These are phyloP conservation scores for Cosmopolites sordidus DNA, from an alignment of 2,888 invertebrate genomes.

Conservation along the genomic window DNA sequence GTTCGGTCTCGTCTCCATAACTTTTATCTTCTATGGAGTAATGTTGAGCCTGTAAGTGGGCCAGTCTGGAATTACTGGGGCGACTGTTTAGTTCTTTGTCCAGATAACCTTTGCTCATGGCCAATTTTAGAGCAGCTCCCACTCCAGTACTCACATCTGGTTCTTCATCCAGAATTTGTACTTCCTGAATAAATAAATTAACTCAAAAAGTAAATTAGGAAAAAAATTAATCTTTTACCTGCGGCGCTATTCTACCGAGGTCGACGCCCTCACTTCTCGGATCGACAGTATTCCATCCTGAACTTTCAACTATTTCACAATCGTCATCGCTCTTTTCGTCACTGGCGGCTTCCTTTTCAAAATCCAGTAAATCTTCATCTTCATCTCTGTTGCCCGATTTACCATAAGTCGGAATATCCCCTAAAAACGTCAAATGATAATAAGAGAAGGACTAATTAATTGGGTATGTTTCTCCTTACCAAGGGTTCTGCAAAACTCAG, in stretches of 20 bases:
- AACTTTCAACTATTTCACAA: constrained; percentile 39
- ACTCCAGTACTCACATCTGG: constrained; percentile 88
- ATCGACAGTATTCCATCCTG: constrained; percentile 57
- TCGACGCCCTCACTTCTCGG: constrained; percentile 46
- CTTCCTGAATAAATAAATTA: constrained; percentile 49
- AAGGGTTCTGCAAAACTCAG: constrained; percentile 93
- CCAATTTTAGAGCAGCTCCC: constrained; percentile 84
- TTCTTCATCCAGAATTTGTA: constrained; percentile 82
- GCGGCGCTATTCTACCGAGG: constrained; percentile 45
- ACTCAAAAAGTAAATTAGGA: constrained; percentile 38
- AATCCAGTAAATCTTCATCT: constrained; percentile 52
- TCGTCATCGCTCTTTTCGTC: constrained; percentile 39
- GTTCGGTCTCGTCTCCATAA: constrained; percentile 70
- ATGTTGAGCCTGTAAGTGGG: constrained; percentile 72
- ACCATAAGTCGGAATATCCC: constrained; percentile 93
- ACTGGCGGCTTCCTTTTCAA: constrained; percentile 34
- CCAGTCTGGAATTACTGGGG: constrained; percentile 67
- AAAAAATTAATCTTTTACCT: constrained; percentile 12
- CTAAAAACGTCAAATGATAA: constrained; percentile 42
- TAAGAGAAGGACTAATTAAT: not conserved
- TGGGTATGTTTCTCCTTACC: constrained; percentile 29
- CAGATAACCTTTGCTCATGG: constrained; percentile 87
- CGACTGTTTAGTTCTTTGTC: constrained; percentile 74
- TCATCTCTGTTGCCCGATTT: constrained; percentile 86
- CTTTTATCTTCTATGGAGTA: constrained; percentile 78